phyloP scores from a whole-genome alignment of 2,113 vertebrate genomes.

The Zosterops japonicus region DNA sequence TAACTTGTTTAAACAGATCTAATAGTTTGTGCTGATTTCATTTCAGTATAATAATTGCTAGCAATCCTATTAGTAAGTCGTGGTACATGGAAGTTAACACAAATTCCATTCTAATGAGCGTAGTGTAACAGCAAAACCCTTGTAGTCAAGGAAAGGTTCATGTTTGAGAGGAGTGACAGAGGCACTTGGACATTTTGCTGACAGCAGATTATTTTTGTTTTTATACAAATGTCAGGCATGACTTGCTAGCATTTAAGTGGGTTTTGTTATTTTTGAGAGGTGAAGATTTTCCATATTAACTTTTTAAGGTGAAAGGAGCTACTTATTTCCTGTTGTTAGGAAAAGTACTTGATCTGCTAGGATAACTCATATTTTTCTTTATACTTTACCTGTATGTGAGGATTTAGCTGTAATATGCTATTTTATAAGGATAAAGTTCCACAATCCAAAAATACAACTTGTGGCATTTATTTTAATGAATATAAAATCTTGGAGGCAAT shows the following conservation, averaged over 20 bases:
- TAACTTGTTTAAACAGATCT: conserved; percentile 88
- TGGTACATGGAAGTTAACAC: conserved; percentile 92
- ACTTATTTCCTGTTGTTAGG: conserved; percentile 12
- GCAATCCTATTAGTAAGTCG: conserved; percentile 84
- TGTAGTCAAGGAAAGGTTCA: conserved; percentile 77
- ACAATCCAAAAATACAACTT: not conserved
- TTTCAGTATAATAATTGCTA: conserved; percentile 86
- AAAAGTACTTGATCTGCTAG: not conserved
- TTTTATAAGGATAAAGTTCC: conserved; percentile 19
- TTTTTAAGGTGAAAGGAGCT: conserved; percentile 17
- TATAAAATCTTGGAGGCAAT: conserved; percentile 42
- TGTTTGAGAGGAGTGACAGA: conserved; percentile 80
- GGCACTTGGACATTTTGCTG: conserved; percentile 83
- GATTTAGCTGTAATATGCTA: conserved; percentile 11
- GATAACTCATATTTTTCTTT: conserved; percentile 18
- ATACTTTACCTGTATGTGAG: not conserved
- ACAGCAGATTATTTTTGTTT: conserved; percentile 91
- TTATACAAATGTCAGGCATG: conserved; percentile 83
- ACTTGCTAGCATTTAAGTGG: conserved; percentile 80
- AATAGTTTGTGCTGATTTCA: conserved; percentile 87
- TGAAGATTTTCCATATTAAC: conserved; percentile 9
- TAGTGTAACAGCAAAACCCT: conserved; percentile 81
- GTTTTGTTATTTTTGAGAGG: conserved; percentile 61
- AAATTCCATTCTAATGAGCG: conserved; percentile 96
- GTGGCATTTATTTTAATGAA: conserved; percentile 44